Conservation (phyloP, 1,140 invertebrate genomes). For the Bicyclus anynana region DNA sequence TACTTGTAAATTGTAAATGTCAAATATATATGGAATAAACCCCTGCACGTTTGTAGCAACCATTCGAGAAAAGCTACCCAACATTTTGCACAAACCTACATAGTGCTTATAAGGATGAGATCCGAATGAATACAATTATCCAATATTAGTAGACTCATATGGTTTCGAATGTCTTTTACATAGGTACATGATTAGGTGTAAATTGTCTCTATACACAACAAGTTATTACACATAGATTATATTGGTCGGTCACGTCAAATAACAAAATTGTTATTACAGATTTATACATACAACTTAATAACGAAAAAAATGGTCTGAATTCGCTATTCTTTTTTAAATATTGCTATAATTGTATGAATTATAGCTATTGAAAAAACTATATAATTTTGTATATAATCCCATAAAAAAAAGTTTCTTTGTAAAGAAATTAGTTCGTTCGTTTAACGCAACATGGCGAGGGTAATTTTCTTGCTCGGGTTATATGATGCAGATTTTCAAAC, state of each 20-base stretch:
- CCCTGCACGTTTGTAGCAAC: slow-evolving; percentile 8
- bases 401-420: too few species aligned
- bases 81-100: background rate
- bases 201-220: background rate
- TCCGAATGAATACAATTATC: slow-evolving; percentile 6
- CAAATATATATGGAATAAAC: background rate
- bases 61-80: slow-evolving; percentile 18
- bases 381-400: too few species aligned
- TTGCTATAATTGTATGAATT: too few species aligned
- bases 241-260: background rate
- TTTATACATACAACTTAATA: background rate
- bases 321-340: too few species aligned
- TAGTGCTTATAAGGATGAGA: slow-evolving; percentile 1
- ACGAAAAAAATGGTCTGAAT: too few species aligned
- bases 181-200: background rate
- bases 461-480: too few species aligned
- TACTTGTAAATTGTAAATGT: background rate
- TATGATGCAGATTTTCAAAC: too few species aligned
- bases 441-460: too few species aligned
- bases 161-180: slow-evolving; percentile 10
- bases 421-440: too few species aligned
- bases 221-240: background rate
- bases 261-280: background rate
- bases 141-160: slow-evolving; percentile 4
- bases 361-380: too few species aligned